Evolutionary conservation across 2,797 vertebrate species (phyloP), one percentile per base, ranked within the genome.

Genomic region (Gymnodraco acuticeps): DNA sequence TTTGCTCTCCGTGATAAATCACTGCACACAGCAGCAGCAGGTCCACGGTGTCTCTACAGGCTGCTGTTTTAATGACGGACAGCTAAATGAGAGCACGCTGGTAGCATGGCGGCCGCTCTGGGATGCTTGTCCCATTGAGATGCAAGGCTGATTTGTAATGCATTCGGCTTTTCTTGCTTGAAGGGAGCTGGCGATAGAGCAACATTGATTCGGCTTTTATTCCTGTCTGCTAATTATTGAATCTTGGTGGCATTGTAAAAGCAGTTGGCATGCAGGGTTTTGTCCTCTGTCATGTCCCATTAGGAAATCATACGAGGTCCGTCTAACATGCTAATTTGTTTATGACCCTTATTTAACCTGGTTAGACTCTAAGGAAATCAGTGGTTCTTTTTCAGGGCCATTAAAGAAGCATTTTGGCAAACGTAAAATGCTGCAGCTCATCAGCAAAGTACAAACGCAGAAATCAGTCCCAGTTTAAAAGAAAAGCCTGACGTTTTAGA

Each of bases 1-100:
- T 90, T 80, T 67, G 77, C 85, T 87, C 61, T 71, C 69, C 16
- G 1, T 83, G 88, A 93, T 93, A 88, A 93, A 94, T 94, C 87
- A 87, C 79, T 70, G 58, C 69, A 58, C 70, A 65, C 82, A 60
- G 82, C 83, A 58, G 82, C 83, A 47, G 88, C 82, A 80, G 77
- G 80, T 71, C 78, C 72, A 2, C 23, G 1, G 68, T 75, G 75
- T 78, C 89, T 83, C 80, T 38, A 56, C 65, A 66, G 69, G 76
- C 84, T 80, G 74, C 75, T 19, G 75, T 69, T 85, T 88, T 88
- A 82, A 89, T 83, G 83, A 81, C 77, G 47, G 65, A 23, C 64
- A 43, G 71, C 82, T 77, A 82, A 89, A 86, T 67, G 70, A 87
- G 73, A 82, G 82, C 70, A 47, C 31, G 0, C 54, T 64, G 70